Evolutionary conservation across 2,113 vertebrate species (phyloP), one percentile per base, ranked within the genome.

Genomic region (Ia io): DNA sequence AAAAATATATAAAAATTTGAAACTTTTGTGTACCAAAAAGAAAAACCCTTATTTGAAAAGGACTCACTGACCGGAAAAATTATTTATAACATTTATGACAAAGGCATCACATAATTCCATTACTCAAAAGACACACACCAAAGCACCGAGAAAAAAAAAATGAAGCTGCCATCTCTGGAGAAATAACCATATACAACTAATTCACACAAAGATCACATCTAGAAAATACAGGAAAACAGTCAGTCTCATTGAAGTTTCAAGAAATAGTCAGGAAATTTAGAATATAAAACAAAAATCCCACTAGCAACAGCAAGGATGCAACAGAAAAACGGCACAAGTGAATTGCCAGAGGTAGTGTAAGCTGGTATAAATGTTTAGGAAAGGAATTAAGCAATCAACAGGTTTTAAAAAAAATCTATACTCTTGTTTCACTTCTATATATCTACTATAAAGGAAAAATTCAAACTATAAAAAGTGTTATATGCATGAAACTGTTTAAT

Each of bases 21-120:
- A 83, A 79, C 14, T 51, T 71, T 69, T 44, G 59, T 61, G 23
- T 61, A 95, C 23, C 42, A 74, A 49, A 92, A 83, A 85, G 42
- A 84, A 70, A 90, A 92, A 61, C 0, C 20, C 20, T 28, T 83
- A 90, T 84, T 84, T 84, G 84, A 91, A 92, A 82, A 37, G 11
- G 5, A 93, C 9, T 37, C 4, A 59, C 5, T 30, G n/a, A 53
- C 5, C 85, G 28, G 20, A 90, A 96, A 95, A 77, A 37, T 70
- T 84, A 78, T 78, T 95, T 88, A 85, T 35, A 94, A 86, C n/a
- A 93, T 70, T 82, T 89, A 71, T 47, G 10, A 82, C n/a, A 91
- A 95, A 77, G 37, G 23, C n/a, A 90, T 84, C 37, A 84, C 82
- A 59, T 47, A 85, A 94, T 89, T 70, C 14, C 63, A 94, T 86